Conservation (phyloP, 2,888 invertebrate genomes). For the Phengaris arion region DNA sequence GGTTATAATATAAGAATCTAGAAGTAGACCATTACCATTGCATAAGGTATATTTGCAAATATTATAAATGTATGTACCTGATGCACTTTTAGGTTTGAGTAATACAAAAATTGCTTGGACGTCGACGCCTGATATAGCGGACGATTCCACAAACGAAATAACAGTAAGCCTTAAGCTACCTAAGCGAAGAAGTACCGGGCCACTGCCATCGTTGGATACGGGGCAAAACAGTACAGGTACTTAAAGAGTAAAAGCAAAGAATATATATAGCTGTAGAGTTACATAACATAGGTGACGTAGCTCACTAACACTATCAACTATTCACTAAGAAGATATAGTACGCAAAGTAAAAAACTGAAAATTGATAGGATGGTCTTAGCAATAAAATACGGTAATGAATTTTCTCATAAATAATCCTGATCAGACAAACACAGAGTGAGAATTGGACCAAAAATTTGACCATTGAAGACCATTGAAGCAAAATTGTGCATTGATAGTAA, state of each 20-base stretch:
- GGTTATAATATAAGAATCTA: not conserved
- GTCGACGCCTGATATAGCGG: slow-evolving; percentile 89
- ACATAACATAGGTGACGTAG: not conserved
- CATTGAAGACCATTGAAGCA: not conserved
- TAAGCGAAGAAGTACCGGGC: slow-evolving; percentile 81
- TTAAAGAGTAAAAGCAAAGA: not conserved
- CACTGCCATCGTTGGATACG: slow-evolving; percentile 76
- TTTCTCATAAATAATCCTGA: not conserved
- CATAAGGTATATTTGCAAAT: not conserved
- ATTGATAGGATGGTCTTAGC: not conserved
- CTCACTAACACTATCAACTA: not conserved
- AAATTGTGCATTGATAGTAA: too few relatives aligned
- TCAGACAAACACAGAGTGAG: not conserved
- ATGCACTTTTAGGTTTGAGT: slow-evolving; percentile 58
- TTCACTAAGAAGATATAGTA: not conserved
- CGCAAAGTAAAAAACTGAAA: not conserved
- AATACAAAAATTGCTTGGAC: slow-evolving; percentile 84
- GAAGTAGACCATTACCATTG: not conserved
- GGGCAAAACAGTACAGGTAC: slow-evolving; percentile 51
- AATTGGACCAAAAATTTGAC: slow-evolving; percentile 3
- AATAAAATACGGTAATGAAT: not conserved
- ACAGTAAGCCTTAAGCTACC: slow-evolving; percentile 85
- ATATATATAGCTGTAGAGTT: not conserved
- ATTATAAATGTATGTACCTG: slow-evolving; percentile 10
- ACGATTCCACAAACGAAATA: slow-evolving; percentile 81